These are phyloP conservation scores for Chrysaora quinquecirrha DNA, from an alignment of 30 jellyfish, hydroid and myxozoan species.

Conservation along the genomic window DNA sequence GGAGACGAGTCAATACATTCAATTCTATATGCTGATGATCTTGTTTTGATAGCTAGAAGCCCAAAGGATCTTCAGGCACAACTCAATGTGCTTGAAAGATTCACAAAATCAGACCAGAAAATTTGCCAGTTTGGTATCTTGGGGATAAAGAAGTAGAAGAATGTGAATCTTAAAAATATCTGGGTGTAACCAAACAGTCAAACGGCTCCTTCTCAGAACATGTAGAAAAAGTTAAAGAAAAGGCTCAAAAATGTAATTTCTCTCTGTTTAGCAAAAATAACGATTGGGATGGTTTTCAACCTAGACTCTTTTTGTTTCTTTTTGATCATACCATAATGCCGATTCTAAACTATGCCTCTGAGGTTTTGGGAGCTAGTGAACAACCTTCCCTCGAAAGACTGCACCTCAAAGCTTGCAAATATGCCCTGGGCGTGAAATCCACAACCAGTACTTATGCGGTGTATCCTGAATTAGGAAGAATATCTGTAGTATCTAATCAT, in stretches of 20 bases:
- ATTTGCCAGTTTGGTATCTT: no score
- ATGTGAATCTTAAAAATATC: no score
- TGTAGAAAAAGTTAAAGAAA: no score
- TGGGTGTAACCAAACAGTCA: no score
- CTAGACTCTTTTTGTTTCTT: neutral
- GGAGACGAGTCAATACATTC: neutral
- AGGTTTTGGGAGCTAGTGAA: no score
- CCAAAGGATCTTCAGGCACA: slow-evolving; percentile 11
- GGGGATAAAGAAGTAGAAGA: no score
- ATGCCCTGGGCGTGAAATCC: slow-evolving; percentile 9
- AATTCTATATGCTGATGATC: slow-evolving; percentile 19
- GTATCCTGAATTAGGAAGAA: slow-evolving; percentile 13
- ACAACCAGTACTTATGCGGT: slow-evolving; percentile 2
- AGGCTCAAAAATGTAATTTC: no score
- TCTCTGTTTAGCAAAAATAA: no score
- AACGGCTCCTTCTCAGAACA: no score
- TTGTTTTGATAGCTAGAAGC: slow-evolving; percentile 9
- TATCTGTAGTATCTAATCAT: neutral
- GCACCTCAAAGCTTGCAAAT: slow-evolving; percentile 16
- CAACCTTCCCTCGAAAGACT: no score
- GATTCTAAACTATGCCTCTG: slow-evolving; percentile 21
- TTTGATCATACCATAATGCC: slow-evolving; percentile 17
- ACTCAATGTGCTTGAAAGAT: neutral
- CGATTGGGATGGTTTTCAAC: no score
- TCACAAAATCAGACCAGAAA: neutral